phyloP scores from a whole-genome alignment of 1,140 invertebrate genomes.

The Oryctes rhinoceros region DNA sequence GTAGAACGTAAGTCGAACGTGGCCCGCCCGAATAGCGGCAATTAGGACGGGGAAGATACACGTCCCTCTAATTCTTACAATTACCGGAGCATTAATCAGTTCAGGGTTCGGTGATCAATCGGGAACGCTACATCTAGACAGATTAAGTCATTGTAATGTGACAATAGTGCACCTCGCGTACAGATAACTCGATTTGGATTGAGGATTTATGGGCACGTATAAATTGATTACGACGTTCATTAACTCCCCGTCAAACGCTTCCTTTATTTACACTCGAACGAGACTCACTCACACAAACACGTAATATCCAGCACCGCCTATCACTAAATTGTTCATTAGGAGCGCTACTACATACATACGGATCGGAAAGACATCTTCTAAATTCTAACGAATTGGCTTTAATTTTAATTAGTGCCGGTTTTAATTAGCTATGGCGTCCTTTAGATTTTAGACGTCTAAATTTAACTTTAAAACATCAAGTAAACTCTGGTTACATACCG shows the following conservation, averaged over 20 bases:
- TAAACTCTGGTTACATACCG: no score
- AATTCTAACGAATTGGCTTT: slow-evolving; percentile 4
- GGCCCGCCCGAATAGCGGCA: slow-evolving; percentile 3
- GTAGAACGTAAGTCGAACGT: background rate
- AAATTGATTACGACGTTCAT: slow-evolving; percentile 13
- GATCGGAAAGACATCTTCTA: background rate
- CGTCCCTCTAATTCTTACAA: slow-evolving; percentile 14
- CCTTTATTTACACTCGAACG: slow-evolving; percentile 14
- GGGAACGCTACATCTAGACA: slow-evolving; percentile 20
- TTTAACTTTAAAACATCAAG: background rate
- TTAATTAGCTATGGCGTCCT: slow-evolving; percentile 4
- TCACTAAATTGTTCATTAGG: slow-evolving; percentile 8
- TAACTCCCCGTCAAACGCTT: slow-evolving; percentile 19
- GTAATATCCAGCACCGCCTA: background rate
- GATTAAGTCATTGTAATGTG: slow-evolving; percentile 36
- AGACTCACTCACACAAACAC: background rate
- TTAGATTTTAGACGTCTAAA: background rate
- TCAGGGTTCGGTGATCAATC: slow-evolving; percentile 13
- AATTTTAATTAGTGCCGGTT: slow-evolving; percentile 5
- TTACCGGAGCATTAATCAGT: slow-evolving; percentile 8
- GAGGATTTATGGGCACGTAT: slow-evolving; percentile 26
- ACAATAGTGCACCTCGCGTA: slow-evolving; percentile 21
- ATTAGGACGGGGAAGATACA: slow-evolving; percentile 8
- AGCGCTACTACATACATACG: background rate
- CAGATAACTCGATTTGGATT: slow-evolving; percentile 30